Evolutionary conservation across 2,113 vertebrate genomes (phyloP).

Genomic region (Vidua chalybeata): DNA sequence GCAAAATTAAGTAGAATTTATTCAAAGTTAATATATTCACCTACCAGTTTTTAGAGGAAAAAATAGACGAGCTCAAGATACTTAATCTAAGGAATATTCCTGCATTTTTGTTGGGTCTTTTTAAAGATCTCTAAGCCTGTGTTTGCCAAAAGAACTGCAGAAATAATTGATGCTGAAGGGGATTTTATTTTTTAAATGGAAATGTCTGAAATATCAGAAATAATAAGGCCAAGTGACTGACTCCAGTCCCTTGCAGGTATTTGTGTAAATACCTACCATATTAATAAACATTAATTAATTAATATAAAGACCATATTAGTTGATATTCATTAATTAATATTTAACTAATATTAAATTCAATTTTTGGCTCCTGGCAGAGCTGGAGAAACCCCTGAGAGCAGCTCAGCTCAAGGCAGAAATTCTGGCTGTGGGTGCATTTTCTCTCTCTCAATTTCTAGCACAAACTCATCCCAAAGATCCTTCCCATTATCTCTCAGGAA

Average conservation of each 20-base stretch:
- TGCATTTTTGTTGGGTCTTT: not conserved
- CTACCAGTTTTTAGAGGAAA: not conserved
- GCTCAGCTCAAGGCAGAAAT: not conserved
- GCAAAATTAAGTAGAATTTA: not conserved
- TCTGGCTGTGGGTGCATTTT: not conserved
- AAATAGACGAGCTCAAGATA: not conserved
- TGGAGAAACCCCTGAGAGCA: not conserved
- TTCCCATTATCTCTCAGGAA: not conserved
- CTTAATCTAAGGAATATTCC: not conserved
- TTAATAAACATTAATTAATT: no score
- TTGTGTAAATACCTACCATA: not conserved
- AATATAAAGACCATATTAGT: no score
- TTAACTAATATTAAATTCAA: not conserved
- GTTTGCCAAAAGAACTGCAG: not conserved
- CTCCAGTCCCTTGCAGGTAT: not conserved
- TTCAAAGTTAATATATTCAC: not conserved
- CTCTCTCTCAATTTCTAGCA: not conserved
- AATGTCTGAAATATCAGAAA: not conserved
- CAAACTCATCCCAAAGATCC: not conserved
- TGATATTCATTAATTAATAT: no score
- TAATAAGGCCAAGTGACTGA: not conserved
- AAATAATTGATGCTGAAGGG: not conserved
- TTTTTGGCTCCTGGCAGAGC: not conserved
- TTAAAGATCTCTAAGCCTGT: not conserved
- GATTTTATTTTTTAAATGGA: not conserved